Evolutionary conservation across 2,888 invertebrate genomes (phyloP).

Genomic region (Enchytraeus crypticus): DNA sequence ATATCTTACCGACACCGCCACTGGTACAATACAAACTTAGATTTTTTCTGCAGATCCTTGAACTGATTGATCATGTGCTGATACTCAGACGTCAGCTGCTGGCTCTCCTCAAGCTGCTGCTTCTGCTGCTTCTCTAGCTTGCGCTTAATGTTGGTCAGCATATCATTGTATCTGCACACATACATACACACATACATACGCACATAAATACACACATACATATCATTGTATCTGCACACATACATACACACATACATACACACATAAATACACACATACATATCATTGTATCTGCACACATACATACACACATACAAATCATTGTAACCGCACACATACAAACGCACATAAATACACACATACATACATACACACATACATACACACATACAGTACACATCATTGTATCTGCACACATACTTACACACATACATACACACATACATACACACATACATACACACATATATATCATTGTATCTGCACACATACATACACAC

Average conservation of each 20-base stretch:
- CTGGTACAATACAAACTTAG: too few relatives aligned
- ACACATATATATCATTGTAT: too few relatives aligned
- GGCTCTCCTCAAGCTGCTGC: slow-evolving; percentile 59
- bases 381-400: background rate
- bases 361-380: background rate
- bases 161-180: slow-evolving; percentile 54
- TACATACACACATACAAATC: background rate
- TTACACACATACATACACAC: too few relatives aligned
- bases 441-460: too few relatives aligned
- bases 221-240: slow-evolving; percentile 54
- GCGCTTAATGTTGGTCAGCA: slow-evolving; percentile 59
- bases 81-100: slow-evolving; percentile 61
- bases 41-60: slow-evolving; percentile 46
- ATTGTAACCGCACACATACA: too few relatives aligned
- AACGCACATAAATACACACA: slow-evolving; percentile 54
- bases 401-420: too few relatives aligned
- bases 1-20: too few relatives aligned
- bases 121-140: slow-evolving; percentile 62
- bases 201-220: too few relatives aligned
- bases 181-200: background rate
- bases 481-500: too few relatives aligned
- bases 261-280: too few relatives aligned
- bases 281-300: slow-evolving; percentile 54
- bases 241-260: background rate
- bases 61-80: slow-evolving; percentile 48